Conservation (phyloP, 2,888 invertebrate genomes). For the Athripsodes cinereus region DNA sequence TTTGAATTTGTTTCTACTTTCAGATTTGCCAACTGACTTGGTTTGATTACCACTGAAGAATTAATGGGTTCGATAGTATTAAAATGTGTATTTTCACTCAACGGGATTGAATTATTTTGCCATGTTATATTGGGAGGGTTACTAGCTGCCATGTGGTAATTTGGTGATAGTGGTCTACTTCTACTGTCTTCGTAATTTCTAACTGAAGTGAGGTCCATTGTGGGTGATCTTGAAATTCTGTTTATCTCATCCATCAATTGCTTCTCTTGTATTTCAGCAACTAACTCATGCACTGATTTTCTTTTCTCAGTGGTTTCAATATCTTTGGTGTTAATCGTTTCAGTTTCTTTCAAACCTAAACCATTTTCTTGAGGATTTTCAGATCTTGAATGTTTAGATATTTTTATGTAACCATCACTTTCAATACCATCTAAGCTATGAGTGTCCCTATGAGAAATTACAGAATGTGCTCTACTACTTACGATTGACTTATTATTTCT, state of each 20-base stretch:
- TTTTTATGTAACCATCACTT: constrained; percentile 48
- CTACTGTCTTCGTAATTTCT: constrained; percentile 14
- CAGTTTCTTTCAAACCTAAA: background rate
- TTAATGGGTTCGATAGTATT: constrained; percentile 26
- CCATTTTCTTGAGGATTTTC: constrained; percentile 11
- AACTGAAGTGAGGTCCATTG: constrained; percentile 17
- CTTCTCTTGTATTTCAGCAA: constrained; percentile 54
- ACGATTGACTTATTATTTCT: background rate
- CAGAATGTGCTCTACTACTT: background rate
- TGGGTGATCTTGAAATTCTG: constrained; percentile 20
- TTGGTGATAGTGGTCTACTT: constrained; percentile 23
- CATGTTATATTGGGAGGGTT: constrained; percentile 10
- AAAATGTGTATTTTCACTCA: constrained; percentile 26
- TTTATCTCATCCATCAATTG: constrained; percentile 30
- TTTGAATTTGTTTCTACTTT: constrained; percentile 39
- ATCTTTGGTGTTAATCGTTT: constrained; percentile 6
- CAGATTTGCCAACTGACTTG: constrained; percentile 14
- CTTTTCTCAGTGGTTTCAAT: constrained; percentile 32
- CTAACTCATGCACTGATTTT: constrained; percentile 57
- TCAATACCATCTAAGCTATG: constrained; percentile 43
- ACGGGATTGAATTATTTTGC: constrained; percentile 25
- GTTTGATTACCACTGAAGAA: constrained; percentile 14
- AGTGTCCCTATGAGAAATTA: constrained; percentile 31
- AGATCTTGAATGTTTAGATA: constrained; percentile 37
- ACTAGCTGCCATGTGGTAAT: constrained; percentile 11